Conservation (phyloP, 30 jellyfish, hydroid and myxozoan species). For the Aurelia coerulea region DNA sequence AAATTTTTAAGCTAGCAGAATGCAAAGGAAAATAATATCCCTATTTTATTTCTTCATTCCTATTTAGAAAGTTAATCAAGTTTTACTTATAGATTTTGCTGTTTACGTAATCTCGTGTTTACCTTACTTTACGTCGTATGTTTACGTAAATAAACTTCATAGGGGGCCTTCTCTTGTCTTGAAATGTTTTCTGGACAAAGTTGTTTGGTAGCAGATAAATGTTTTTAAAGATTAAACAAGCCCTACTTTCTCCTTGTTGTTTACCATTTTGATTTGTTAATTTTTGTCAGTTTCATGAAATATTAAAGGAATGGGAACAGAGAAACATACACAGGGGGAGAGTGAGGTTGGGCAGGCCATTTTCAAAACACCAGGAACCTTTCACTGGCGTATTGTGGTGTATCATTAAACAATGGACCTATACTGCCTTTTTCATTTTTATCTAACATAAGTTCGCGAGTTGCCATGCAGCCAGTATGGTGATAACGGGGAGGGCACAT, state of each 20-base stretch:
- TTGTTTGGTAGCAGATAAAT: conserved; percentile 30
- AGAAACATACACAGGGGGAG: no score
- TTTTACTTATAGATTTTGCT: conserved; percentile 39
- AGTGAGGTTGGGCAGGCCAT: no score
- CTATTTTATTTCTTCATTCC: conserved; percentile 29
- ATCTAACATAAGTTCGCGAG: no score
- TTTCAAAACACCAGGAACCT: no score
- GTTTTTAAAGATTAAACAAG: not conserved
- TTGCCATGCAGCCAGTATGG: no score
- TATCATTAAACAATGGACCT: no score
- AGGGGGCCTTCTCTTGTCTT: conserved; percentile 44
- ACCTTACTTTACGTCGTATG: conserved; percentile 7
- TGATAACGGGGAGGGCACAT: no score
- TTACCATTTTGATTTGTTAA: not conserved
- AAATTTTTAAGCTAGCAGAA: conserved; percentile 44
- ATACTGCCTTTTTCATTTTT: no score
- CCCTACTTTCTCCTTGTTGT: not conserved
- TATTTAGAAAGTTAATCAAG: conserved; percentile 47
- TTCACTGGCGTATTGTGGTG: no score
- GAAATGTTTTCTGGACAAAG: conserved; percentile 11
- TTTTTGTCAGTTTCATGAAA: not conserved
- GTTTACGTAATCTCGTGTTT: conserved; percentile 62
- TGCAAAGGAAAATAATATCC: conserved; percentile 47
- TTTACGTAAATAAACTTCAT: conserved; percentile 34
- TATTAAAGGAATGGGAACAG: no score